phyloP scores from a whole-genome alignment of 2,888 invertebrate genomes.

The Trissoscelio sp. region DNA sequence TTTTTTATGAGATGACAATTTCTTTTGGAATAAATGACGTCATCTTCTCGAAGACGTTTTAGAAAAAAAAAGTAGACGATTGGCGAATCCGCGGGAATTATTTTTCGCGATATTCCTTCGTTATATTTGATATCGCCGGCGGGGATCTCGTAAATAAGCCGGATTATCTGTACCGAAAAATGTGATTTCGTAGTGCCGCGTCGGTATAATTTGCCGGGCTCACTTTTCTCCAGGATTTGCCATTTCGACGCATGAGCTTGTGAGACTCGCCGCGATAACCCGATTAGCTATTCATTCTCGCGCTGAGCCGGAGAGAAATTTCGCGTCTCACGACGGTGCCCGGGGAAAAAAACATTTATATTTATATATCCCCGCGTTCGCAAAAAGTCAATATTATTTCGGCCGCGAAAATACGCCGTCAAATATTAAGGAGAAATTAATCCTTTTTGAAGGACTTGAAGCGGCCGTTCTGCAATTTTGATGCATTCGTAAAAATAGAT shows the following conservation, averaged over 20 bases:
- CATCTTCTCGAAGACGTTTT: too few relatives aligned
- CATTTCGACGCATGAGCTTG: conserved; percentile 66
- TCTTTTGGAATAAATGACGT: too few relatives aligned
- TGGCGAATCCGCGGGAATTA: conserved; percentile 10
- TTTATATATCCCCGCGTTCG: conserved; percentile 17
- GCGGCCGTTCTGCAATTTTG: not conserved
- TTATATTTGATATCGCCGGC: conserved; percentile 47
- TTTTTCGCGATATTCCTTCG: conserved; percentile 29
- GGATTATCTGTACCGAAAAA: conserved; percentile 68
- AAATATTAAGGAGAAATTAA: conserved; percentile 14
- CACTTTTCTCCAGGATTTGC: conserved; percentile 68
- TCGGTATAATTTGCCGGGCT: conserved; percentile 62
- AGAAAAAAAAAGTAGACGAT: too few relatives aligned
- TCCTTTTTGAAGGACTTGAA: not conserved
- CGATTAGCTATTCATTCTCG: conserved; percentile 67
- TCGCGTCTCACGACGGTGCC: conserved; percentile 46
- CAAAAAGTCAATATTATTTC: conserved; percentile 51
- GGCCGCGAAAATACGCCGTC: conserved; percentile 6
- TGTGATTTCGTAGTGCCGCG: conserved; percentile 63
- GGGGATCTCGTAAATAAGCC: conserved; percentile 58
- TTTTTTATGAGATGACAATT: too few relatives aligned
- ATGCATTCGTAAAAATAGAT: conserved; percentile 10
- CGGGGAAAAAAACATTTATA: conserved; percentile 21
- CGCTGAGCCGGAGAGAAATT: conserved; percentile 63
- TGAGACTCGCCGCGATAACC: conserved; percentile 64